Percentiles rank a stretch among this genome's conserved stretches.
phyloP scores from a whole-genome alignment of 2,888 invertebrate genomes.

The Mimachlamys varia region DNA sequence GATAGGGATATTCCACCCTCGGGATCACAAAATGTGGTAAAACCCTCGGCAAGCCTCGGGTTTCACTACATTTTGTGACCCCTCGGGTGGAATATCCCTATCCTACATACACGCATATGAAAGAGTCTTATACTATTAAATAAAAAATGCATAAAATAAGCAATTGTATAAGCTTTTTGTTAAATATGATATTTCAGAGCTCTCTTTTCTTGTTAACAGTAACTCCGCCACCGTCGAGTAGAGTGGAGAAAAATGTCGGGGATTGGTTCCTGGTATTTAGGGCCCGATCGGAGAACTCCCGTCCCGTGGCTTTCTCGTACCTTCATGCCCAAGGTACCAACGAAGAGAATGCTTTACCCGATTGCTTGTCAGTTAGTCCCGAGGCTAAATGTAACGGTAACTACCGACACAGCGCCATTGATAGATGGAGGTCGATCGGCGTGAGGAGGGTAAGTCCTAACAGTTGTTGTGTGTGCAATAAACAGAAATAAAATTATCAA shows the following conservation, averaged over 20 bases:
- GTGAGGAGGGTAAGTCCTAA: not conserved
- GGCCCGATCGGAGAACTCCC: not conserved
- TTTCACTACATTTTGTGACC: no score
- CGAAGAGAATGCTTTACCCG: not conserved
- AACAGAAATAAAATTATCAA: no score
- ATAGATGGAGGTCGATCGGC: not conserved
- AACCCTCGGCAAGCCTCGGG: no score
- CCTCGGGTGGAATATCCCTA: no score
- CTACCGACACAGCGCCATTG: not conserved
- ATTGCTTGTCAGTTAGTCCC: not conserved
- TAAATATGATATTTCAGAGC: no score
- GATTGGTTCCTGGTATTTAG: not conserved
- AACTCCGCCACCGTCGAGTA: not conserved
- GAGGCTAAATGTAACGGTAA: not conserved
- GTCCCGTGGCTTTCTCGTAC: not conserved
- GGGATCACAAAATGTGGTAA: no score
- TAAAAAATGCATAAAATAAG: no score
- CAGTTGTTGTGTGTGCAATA: no score
- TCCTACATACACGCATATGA: no score
- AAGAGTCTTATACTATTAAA: no score
- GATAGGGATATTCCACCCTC: no score
- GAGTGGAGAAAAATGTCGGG: not conserved
- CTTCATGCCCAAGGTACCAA: not conserved
- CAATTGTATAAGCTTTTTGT: no score
- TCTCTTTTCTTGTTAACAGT: not conserved